Evolutionary conservation across 30 jellyfish, hydroid and myxozoan species (phyloP).

Genomic region (Turritopsis dohrnii): DNA sequence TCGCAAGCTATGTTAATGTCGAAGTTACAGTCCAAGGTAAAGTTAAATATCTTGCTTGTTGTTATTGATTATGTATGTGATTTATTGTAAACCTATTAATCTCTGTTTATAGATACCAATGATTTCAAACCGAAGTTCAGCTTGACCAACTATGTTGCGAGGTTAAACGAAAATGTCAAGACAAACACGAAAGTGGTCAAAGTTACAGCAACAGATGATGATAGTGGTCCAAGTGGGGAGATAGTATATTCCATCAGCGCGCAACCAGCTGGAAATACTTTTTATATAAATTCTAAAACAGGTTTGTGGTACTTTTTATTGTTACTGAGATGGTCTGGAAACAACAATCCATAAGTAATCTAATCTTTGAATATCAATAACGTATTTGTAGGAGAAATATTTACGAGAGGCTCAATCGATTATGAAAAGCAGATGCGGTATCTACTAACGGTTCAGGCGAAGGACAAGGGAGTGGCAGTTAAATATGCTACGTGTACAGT

Average conservation of each 20-base stretch:
- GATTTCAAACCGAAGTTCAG: constrained; percentile 19
- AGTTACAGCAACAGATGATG: constrained; percentile 35
- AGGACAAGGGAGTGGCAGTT: constrained; percentile 55
- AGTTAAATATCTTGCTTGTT: not conserved
- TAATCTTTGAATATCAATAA: too few relatives aligned
- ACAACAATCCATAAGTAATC: too few relatives aligned
- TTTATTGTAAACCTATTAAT: too few relatives aligned
- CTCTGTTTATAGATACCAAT: constrained; percentile 16
- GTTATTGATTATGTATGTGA: not conserved
- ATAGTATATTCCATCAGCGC: constrained; percentile 9
- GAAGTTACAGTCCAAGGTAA: constrained; percentile 12
- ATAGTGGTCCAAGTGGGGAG: constrained; percentile 41
- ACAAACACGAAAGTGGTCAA: not conserved
- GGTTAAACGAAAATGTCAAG: constrained; percentile 20
- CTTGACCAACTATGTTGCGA: not conserved
- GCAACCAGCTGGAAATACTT: constrained; percentile 12
- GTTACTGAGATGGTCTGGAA: not conserved
- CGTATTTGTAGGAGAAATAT: constrained; percentile 19
- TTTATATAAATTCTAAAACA: constrained; percentile 60
- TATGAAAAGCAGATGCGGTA: constrained; percentile 27
- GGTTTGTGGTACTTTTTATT: constrained; percentile 26
- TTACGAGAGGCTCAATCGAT: constrained; percentile 25
- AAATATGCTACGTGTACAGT: constrained; percentile 31
- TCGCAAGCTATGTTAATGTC: constrained; percentile 38
- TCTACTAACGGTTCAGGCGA: constrained; percentile 34